Evolutionary conservation across 2,113 vertebrate species (phyloP), one percentile per base, ranked within the genome.

Genomic region (Cacatua alba): DNA sequence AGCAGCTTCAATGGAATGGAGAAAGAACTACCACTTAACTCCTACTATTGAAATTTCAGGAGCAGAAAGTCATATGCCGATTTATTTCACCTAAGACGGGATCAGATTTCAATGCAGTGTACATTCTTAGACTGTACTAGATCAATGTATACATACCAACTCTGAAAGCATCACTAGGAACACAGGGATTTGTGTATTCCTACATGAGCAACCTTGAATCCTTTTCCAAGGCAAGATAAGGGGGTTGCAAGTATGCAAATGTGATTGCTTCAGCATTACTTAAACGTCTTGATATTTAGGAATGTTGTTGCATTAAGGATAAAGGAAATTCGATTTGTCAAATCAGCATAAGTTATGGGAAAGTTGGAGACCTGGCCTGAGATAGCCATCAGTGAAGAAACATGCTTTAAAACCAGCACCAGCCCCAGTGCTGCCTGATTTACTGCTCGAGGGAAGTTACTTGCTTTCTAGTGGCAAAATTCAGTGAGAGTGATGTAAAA

Each of bases 11-110:
- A 10, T 4, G 8, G 11, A 46, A 6, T 1, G 7, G 37, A 35
- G 39, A 44, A 24, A 29, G 7, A n/a, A 72, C 16, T 0, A 23
- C 11, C 0, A 0, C 19, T 63, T 8, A 59, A 67, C 19, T 53
- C 4, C 33, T 37, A 35, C 52, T 37, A 9, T 1, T 19, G 7
- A 55, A 11, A 5, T 10, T 59, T 55, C 41, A 48, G 51, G 18
- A 81, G 72, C 23, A 41, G 0, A 4, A 51, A 55, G 15, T 6
- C 9, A 9, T 0, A 6, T 0, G 17, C 11, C 13, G 17, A 39
- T 41, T 35, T n/a, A n/a, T 15, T 82, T 71, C 3, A 33, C 4
- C 0, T 9, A 3, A 39, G 10, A 18, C 5, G 9, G 20, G 8
- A 15, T 21, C 3, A 55, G 11, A 9, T 39, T 17, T 33, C 2